Base-by-base conservation (phyloP, 2,113 vertebrate species). In the Paradoxurus hermaphroditus region DNA sequence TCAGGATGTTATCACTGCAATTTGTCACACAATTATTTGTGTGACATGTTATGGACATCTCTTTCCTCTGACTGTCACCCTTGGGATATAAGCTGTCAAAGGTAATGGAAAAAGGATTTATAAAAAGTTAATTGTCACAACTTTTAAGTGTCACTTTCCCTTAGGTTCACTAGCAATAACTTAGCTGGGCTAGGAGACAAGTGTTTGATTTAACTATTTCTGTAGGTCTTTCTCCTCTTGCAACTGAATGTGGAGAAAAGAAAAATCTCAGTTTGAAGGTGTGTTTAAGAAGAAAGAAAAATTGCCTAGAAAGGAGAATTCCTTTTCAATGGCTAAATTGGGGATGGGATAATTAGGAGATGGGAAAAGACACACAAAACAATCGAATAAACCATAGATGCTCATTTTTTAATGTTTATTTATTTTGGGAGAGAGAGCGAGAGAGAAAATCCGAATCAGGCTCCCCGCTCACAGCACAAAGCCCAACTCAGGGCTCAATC, bases 11-110 rank as follows among this genome's bases (percentile, higher is more conserved):
- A 96, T 82, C 23, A 49, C 70, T 70, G 56, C 0, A 0, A 29
- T 94, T 56, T 95, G 12, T 96, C 67, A 75, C 39, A 72, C 18
- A 29, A 23, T 82, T 89, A 25, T 87, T 82, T 27, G 19, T 34
- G 62, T 87, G 53, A 68, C 83, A 36, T 91, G 89, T 96, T 75
- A 49, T 46, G 91, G 87, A 49, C 53, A 73, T 94, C 87, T 72
- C 8, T 73, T 93, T 83, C 44, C 0, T 93, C 0, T 5, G 21
- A 12, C 2, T 88, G 31, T 70, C 90, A 73, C 18, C 73, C 56
- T 83, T 56, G 8, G 25, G 46, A 41, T 78, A 81, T 95, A 90
- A 72, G 23, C 72, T 88, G 51, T 51, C 95, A 89, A 78, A 49
- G 31, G 27, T 34, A 92, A 92, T 29, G 8, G n/a, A 81, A 81